Percentiles rank a stretch among this genome's conserved stretches.
phyloP scores from a whole-genome alignment of 1,140 invertebrate genomes.

The Bilobella aurantiaca region DNA sequence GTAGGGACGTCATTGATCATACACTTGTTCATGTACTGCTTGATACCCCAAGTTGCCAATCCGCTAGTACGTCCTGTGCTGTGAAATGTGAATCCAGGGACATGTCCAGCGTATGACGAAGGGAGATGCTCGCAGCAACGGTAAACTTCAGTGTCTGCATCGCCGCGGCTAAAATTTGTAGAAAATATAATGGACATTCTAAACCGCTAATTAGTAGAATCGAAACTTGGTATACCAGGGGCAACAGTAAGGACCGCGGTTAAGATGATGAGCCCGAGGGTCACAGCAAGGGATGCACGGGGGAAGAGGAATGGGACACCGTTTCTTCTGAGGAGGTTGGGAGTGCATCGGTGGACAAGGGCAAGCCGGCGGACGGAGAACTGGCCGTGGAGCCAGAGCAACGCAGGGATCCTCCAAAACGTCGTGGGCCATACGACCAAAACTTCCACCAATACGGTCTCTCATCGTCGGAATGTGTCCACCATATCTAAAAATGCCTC shows the following conservation, averaged over 20 bases:
- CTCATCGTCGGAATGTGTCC: constrained; percentile 27
- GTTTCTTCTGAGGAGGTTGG: background rate
- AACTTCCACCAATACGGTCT: constrained; percentile 21
- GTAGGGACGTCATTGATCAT: background rate
- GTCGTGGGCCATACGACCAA: constrained; percentile 19
- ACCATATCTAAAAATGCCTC: constrained; percentile 24
- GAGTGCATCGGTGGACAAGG: constrained; percentile 5
- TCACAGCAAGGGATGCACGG: constrained; percentile 8
- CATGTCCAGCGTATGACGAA: constrained; percentile 28
- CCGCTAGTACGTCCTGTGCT: constrained; percentile 22
- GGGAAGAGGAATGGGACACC: background rate
- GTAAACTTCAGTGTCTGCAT: constrained; percentile 23
- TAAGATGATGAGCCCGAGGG: constrained; percentile 19
- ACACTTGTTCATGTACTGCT: constrained; percentile 33
- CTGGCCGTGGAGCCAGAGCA: constrained; percentile 27
- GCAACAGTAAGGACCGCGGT: constrained; percentile 26
- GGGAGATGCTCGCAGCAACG: constrained; percentile 30
- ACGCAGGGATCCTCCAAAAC: constrained; percentile 29
- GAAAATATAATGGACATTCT: constrained; percentile 3
- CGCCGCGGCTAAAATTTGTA: constrained; percentile 16
- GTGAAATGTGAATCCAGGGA: constrained; percentile 33
- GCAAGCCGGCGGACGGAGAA: constrained; percentile 15
- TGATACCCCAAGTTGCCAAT: constrained; percentile 28
- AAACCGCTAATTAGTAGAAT: background rate
- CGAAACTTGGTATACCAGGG: constrained; percentile 14